A percentile compares a stretch with the other conserved stretches of the same genome.
Evolutionary conservation across 2,113 vertebrate genomes (phyloP).

Genomic region (Onychorhynchus coronatus): DNA sequence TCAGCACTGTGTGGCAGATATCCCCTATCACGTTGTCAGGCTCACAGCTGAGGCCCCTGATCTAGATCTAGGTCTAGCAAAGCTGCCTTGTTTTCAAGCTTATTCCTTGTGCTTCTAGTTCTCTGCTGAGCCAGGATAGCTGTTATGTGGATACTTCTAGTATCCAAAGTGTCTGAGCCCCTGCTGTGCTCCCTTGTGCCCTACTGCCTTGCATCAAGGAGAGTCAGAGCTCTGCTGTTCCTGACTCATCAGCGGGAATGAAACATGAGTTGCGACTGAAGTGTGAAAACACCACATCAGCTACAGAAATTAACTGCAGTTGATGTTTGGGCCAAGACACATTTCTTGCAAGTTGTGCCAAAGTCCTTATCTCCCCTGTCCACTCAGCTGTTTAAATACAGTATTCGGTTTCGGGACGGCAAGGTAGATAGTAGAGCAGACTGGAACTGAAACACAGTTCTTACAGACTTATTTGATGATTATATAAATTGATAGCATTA

Average conservation of each 20-base stretch:
- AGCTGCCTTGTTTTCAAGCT: not conserved
- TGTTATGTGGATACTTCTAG: not conserved
- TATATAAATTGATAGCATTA: not conserved
- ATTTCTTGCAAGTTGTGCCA: not conserved
- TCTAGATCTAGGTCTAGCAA: not conserved
- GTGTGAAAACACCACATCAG: not conserved
- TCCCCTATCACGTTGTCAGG: not conserved
- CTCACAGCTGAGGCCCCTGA: not conserved
- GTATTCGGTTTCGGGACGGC: not conserved
- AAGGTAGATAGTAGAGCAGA: not conserved
- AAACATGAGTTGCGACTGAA: not conserved
- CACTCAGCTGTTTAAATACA: not conserved
- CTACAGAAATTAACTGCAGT: not conserved
- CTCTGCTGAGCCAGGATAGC: not conserved
- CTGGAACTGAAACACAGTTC: not conserved
- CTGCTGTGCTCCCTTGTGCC: not conserved
- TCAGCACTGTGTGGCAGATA: not conserved
- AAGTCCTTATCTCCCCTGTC: not conserved
- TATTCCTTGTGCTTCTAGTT: not conserved
- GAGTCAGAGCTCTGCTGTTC: not conserved
- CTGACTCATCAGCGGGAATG: not conserved
- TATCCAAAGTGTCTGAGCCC: not conserved
- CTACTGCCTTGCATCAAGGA: not conserved
- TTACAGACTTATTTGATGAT: not conserved
- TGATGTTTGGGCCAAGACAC: not conserved